Conservation (phyloP, 2,797 vertebrate genomes). For the Allobates femoralis region DNA sequence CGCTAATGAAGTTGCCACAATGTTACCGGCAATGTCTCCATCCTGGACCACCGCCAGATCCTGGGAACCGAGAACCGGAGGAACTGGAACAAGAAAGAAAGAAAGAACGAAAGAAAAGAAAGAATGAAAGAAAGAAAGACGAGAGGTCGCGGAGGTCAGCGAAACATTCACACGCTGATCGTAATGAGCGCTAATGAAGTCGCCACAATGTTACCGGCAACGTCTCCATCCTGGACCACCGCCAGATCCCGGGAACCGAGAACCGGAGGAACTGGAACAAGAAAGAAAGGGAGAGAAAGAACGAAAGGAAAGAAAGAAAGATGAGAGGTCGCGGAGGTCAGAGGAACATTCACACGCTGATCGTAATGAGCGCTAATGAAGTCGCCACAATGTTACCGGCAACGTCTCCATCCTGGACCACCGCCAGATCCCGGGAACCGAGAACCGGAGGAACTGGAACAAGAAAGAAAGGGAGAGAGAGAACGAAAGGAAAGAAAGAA, state of each 20-base stretch:
- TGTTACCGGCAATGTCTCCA: too few relatives aligned
- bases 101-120: too few relatives aligned
- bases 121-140: too few relatives aligned
- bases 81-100: too few relatives aligned
- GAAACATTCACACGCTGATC: neutral
- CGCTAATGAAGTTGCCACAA: too few relatives aligned
- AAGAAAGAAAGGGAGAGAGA: too few relatives aligned
- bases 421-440: neutral
- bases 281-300: too few relatives aligned
- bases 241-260: neutral
- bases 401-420: constrained; percentile 4
- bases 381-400: neutral
- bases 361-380: constrained; percentile 46
- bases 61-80: too few relatives aligned
- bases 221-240: neutral
- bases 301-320: too few relatives aligned
- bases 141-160: constrained; percentile 41
- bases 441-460: neutral
- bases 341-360: constrained; percentile 1
- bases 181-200: constrained; percentile 50
- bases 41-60: too few relatives aligned
- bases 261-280: neutral
- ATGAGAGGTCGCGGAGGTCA: constrained; percentile 44
- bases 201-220: neutral
- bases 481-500: too few relatives aligned